Evolutionary conservation across 2,113 vertebrate genomes (phyloP).

Genomic region (Psammodynastes pulverulentus): DNA sequence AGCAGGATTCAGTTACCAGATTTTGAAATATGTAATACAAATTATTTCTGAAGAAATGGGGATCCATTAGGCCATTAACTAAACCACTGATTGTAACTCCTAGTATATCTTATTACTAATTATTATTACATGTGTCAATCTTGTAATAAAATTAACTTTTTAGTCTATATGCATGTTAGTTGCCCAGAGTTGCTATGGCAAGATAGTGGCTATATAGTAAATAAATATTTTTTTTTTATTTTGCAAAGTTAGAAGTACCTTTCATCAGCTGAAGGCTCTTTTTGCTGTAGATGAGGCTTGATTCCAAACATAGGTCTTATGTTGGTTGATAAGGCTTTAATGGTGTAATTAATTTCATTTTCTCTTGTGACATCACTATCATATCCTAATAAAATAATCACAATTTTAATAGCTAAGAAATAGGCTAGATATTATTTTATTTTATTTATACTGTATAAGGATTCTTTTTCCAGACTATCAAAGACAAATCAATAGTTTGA

Average conservation of each 20-base stretch:
- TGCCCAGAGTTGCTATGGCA: not conserved
- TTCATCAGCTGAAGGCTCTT: slow-evolving; percentile 92
- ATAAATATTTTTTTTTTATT: not conserved
- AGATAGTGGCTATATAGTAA: not conserved
- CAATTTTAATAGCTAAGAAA: slow-evolving; percentile 1
- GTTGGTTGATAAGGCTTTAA: slow-evolving; percentile 96
- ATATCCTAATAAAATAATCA: slow-evolving; percentile 78
- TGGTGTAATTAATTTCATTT: slow-evolving; percentile 94
- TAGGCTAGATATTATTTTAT: not conserved
- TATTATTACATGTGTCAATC: not conserved
- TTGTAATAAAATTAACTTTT: not conserved
- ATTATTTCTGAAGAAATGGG: not conserved
- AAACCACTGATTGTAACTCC: not conserved
- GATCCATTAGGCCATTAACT: not conserved
- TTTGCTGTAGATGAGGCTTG: slow-evolving; percentile 94
- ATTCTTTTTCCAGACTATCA: not conserved
- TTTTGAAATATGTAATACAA: not conserved
- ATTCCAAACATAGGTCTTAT: slow-evolving; percentile 91
- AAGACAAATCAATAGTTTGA: not conserved
- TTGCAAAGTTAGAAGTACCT: slow-evolving; percentile 74
- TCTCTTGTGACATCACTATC: slow-evolving; percentile 97
- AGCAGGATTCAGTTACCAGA: not conserved
- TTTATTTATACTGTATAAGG: not conserved
- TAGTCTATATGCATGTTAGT: not conserved
- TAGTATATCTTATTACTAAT: not conserved